phyloP scores from a whole-genome alignment of 2,797 vertebrate genomes.

The Rhinatrema bivittatum region DNA sequence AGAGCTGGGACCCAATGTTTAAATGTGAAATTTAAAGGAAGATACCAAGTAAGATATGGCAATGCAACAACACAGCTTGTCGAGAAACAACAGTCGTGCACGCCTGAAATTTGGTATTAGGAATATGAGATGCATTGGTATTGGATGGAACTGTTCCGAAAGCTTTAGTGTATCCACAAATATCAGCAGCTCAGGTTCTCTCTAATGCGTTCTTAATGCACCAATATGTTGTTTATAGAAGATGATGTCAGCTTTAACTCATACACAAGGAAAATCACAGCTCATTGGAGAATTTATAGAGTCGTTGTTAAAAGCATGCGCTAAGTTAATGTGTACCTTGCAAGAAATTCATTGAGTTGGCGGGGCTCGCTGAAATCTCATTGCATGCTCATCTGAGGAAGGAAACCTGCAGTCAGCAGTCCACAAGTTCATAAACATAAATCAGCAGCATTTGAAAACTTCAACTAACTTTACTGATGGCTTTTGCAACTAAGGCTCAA shows the following conservation, averaged over 20 bases:
- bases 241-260: constrained; percentile 22
- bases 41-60: too few species aligned
- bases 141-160: too few species aligned
- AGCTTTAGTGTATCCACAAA: constrained; percentile 32
- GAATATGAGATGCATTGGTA: constrained; percentile 44
- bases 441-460: constrained; percentile 8
- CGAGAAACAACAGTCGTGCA: too few species aligned
- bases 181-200: constrained; percentile 33
- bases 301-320: not conserved
- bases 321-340: not conserved
- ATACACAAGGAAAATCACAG: constrained; percentile 42
- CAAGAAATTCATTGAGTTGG: not conserved
- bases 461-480: not conserved
- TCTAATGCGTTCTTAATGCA: constrained; percentile 14
- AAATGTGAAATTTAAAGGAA: too few species aligned
- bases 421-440: not conserved
- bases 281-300: constrained; percentile 22
- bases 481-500: too few species aligned
- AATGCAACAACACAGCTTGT: too few species aligned
- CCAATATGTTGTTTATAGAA: constrained; percentile 34
- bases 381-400: not conserved
- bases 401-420: constrained; percentile 10
- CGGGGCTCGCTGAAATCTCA: constrained; percentile 5
- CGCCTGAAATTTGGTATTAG: too few species aligned
- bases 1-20: too few species aligned